These are phyloP conservation scores for Calliphora vomitoria DNA, from an alignment of 2,888 invertebrate species.

Conservation along the genomic window DNA sequence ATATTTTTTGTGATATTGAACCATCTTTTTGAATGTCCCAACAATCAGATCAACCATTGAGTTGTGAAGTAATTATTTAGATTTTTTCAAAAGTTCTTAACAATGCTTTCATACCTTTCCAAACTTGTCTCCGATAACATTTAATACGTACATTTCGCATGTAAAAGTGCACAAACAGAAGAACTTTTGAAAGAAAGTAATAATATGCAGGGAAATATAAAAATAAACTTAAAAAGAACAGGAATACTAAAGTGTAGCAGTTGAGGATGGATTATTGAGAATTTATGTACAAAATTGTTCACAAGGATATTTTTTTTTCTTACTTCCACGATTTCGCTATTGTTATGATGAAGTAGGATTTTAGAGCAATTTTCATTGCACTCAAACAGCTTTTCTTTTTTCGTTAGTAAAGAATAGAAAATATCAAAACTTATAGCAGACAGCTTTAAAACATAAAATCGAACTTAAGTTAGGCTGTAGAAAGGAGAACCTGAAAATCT, in stretches of 20 bases:
- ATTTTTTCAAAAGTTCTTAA: no score
- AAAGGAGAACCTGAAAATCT: no score
- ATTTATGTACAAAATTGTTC: slow-evolving; percentile 65
- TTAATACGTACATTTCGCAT: slow-evolving; percentile 20
- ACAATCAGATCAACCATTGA: no score
- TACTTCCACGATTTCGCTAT: not conserved
- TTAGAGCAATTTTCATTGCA: slow-evolving; percentile 41
- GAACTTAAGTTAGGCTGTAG: no score
- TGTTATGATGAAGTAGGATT: slow-evolving; percentile 49
- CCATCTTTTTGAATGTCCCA: no score
- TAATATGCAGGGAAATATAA: slow-evolving; percentile 32
- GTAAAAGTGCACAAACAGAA: slow-evolving; percentile 23
- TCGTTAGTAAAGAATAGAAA: not conserved
- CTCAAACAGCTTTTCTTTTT: slow-evolving; percentile 23
- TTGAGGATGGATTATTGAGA: slow-evolving; percentile 67
- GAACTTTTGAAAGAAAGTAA: slow-evolving; percentile 37
- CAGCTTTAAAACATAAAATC: not conserved
- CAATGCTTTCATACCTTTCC: not conserved
- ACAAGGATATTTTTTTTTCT: slow-evolving; percentile 22
- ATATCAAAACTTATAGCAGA: not conserved
- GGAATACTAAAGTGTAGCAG: slow-evolving; percentile 37
- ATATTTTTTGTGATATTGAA: no score
- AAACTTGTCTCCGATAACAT: slow-evolving; percentile 1
- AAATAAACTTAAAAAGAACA: not conserved
- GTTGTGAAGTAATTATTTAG: no score